phyloP scores from a whole-genome alignment of 2,797 vertebrate genomes.

The Hydrolagus colliei region DNA sequence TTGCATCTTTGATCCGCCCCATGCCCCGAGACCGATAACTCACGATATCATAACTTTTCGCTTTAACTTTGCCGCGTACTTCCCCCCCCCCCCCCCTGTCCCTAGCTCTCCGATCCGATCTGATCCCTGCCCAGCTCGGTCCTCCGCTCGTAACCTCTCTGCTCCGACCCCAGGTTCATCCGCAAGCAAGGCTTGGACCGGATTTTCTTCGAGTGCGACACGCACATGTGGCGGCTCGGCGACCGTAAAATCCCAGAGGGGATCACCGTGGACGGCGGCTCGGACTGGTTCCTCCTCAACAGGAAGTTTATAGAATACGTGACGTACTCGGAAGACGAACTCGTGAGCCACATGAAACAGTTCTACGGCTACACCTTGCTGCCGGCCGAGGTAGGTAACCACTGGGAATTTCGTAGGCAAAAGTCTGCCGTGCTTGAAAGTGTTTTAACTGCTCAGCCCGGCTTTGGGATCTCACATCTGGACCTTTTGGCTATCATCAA shows the following conservation, averaged over 20 bases:
- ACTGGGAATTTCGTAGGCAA: too few relatives aligned
- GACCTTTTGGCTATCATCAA: too few relatives aligned
- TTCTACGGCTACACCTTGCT: slow-evolving; percentile 91
- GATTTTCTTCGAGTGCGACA: slow-evolving; percentile 90
- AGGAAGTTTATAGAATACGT: slow-evolving; percentile 88
- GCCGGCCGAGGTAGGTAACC: slow-evolving; percentile 76
- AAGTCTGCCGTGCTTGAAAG: too few relatives aligned
- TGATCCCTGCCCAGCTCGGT: neutral
- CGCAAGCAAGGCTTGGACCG: slow-evolving; percentile 91
- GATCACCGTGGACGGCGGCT: slow-evolving; percentile 86
- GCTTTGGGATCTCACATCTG: too few relatives aligned
- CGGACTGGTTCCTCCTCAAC: slow-evolving; percentile 95
- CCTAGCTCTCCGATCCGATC: neutral
- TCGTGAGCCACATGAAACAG: slow-evolving; percentile 89
- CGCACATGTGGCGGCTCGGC: slow-evolving; percentile 96
- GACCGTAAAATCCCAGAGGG: slow-evolving; percentile 91
- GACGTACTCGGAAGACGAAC: slow-evolving; percentile 79
- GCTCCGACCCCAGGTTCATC: slow-evolving; percentile 69
- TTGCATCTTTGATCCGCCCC: slow-evolving; percentile 58
- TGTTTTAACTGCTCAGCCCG: too few relatives aligned
- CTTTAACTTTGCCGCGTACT: neutral
- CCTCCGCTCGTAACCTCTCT: neutral
- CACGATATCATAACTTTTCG: slow-evolving; percentile 48
- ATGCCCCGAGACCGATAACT: slow-evolving; percentile 51
- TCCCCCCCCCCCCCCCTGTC: neutral